Base-by-base conservation (phyloP, 2,113 vertebrate genomes). In the Nannobrachium achirus region DNA sequence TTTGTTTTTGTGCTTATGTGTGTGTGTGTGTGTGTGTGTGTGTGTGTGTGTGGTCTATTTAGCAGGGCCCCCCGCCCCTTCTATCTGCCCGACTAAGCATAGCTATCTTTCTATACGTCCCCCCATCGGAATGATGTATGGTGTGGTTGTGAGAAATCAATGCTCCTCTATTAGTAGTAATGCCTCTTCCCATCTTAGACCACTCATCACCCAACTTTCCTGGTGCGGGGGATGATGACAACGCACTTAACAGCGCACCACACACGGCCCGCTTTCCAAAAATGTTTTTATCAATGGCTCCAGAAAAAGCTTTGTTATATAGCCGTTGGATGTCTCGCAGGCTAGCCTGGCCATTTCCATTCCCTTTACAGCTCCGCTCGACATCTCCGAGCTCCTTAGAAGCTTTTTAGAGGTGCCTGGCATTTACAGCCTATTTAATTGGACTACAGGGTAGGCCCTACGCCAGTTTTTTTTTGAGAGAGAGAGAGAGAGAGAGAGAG, bases 81-180 rank as follows among this genome's bases (percentile, higher is more conserved):
- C 8, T 15, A n/a, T 57, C 3, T 16, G 63, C 0, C 4, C 51
- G 63, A 16, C 18, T 53, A 38, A 53, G 15, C 42, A 51, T 40
- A 66, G 39, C 49, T 60, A 40, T 53, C 40, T 46, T 50, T 75
- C 63, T 46, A 13, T 8, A n/a, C 4, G 4, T 63, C 52, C 42
- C n/a, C 15, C 48, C 38, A 20, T 63, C 42, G 66, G 56, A 79
- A 53, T 53, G 71, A 69, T 65, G 51, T 69, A 61, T 62, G 56
- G 66, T 45, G 41, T 41, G 49, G 57, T 51, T 51, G 63, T 56
- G 20, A 52, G 64, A 58, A 72, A 71, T 72, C 68, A 72, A 68
- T 75, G 58, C 49, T 33, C 59, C 62, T 42, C 59, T 51, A 45
- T 75, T 63, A 60, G 67, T 15, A 19, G 19, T 19, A 40, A 53